These are phyloP conservation scores for Liposcelis brunnea DNA, from an alignment of 2,888 invertebrate genomes.

Conservation along the genomic window DNA sequence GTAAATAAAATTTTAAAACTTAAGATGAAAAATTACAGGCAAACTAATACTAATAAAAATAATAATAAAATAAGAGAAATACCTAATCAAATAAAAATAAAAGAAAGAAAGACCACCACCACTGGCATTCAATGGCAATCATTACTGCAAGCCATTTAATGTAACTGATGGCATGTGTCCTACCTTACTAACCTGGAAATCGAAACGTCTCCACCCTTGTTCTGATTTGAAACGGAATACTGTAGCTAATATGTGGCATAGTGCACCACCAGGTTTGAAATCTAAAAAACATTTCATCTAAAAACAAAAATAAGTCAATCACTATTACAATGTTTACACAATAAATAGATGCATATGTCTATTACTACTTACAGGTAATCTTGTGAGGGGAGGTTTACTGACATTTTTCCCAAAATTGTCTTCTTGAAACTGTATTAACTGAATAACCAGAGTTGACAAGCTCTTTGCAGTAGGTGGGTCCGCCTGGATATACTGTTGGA, in stretches of 20 bases:
- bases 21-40: too few relatives aligned
- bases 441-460: conserved; percentile 65
- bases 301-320: conserved; percentile 20
- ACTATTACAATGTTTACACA: neutral
- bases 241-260: conserved; percentile 83
- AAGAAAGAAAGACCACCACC: conserved; percentile 5
- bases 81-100: neutral
- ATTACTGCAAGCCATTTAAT: too few relatives aligned
- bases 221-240: conserved; percentile 93
- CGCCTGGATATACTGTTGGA: conserved; percentile 66
- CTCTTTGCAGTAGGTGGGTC: conserved; percentile 92
- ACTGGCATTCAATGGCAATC: neutral
- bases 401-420: conserved; percentile 89
- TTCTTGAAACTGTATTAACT: conserved; percentile 91
- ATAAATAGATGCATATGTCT: conserved; percentile 1
- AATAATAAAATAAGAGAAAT: neutral
- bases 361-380: conserved; percentile 55
- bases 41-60: conserved; percentile 3
- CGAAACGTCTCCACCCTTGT: conserved; percentile 89
- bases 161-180: conserved; percentile 20
- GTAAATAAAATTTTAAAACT: too few relatives aligned
- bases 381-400: conserved; percentile 69
- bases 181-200: conserved; percentile 74
- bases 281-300: conserved; percentile 92
- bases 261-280: conserved; percentile 81